Percentiles rank a stretch among this genome's conserved stretches.
phyloP scores from a whole-genome alignment of 2,113 vertebrate genomes.

The Diadophis punctatus region DNA sequence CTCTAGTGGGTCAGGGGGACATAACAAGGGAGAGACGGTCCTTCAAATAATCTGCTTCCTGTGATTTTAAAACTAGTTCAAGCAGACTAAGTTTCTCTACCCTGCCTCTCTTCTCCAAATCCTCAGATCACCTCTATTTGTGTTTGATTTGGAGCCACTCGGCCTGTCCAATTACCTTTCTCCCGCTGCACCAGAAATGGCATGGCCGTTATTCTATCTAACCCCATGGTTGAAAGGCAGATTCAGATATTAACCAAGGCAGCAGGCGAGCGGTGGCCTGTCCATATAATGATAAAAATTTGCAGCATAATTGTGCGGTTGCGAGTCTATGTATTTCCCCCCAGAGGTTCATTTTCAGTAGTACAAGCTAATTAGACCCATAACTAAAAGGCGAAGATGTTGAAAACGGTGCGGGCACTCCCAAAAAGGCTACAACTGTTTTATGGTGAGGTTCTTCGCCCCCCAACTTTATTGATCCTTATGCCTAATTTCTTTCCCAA shows the following conservation, averaged over 20 bases:
- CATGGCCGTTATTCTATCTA: background rate
- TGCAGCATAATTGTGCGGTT: background rate
- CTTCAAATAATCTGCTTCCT: no score
- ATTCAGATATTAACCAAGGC: background rate
- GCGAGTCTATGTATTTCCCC: background rate
- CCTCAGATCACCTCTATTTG: background rate
- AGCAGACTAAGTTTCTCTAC: background rate
- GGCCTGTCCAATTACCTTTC: background rate
- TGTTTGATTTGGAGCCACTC: background rate
- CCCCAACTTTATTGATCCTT: background rate
- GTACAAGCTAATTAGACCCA: background rate
- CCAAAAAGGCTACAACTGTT: background rate
- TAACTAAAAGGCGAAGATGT: background rate
- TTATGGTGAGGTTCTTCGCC: background rate
- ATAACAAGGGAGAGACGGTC: no score
- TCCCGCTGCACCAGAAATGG: background rate
- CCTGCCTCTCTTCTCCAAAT: no score
- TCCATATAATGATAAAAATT: background rate
- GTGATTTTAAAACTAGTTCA: background rate
- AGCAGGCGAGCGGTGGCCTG: no score
- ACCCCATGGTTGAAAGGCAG: background rate
- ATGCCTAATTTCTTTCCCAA: background rate
- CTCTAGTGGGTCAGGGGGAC: no score
- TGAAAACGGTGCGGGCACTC: background rate
- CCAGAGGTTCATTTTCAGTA: background rate